Percentiles rank a stretch among this genome's conserved stretches.
Conservation (phyloP, 2,888 invertebrate species). For the Cryptosula pallasiana region DNA sequence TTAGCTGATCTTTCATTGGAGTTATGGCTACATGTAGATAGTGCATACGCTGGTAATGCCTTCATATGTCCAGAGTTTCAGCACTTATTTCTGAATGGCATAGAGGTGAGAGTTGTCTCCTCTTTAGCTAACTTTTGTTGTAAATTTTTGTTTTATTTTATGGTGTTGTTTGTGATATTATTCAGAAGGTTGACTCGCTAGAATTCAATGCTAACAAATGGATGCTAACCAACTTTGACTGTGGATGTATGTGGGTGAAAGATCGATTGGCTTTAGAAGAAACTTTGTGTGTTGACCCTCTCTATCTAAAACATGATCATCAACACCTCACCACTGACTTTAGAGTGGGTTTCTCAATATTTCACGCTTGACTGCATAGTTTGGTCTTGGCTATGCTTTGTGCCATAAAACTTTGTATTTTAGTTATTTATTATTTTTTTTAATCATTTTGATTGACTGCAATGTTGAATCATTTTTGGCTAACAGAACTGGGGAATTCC, state of each 20-base stretch:
- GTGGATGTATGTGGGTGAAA: conserved; percentile 80
- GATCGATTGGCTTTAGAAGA: background rate
- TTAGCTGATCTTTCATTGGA: conserved; percentile 25
- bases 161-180: too few species aligned
- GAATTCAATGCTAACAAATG: conserved; percentile 98
- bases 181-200: conserved; percentile 93
- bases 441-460: too few species aligned
- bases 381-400: too few species aligned
- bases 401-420: too few species aligned
- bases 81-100: conserved; percentile 62
- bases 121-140: too few species aligned
- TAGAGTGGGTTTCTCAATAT: conserved; percentile 59
- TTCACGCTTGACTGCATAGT: too few species aligned
- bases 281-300: conserved; percentile 71
- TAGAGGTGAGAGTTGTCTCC: too few species aligned
- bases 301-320: conserved; percentile 94
- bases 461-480: too few species aligned
- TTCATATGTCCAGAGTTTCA: conserved; percentile 96
- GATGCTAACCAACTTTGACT: conserved; percentile 93
- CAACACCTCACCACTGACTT: conserved; percentile 76
- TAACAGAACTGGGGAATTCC: conserved; percentile 92
- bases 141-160: too few species aligned
- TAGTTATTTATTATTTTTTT: too few species aligned
- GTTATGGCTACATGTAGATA: conserved; percentile 94
- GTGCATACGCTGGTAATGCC: conserved; percentile 93